A percentile compares a stretch with the other conserved stretches of the same genome.
Evolutionary conservation across 1,140 invertebrate genomes (phyloP).

Genomic region (Meteorus sp.): DNA sequence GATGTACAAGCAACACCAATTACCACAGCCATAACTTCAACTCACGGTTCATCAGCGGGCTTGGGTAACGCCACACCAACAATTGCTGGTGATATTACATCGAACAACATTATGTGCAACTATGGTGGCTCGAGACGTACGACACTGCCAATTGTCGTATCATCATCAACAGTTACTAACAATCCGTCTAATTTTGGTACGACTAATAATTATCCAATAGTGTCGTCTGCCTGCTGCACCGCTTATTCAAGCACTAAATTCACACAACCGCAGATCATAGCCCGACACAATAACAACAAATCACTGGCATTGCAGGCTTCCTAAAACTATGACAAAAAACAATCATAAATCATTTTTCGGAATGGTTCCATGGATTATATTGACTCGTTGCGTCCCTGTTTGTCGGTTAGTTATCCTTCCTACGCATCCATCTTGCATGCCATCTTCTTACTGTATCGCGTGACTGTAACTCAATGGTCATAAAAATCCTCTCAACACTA

Average conservation of each 20-base stretch:
- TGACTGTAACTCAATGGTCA: too few relatives aligned
- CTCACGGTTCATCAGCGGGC: not conserved
- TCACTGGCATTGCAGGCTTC: slow-evolving; percentile 16
- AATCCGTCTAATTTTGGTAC: slow-evolving; percentile 19
- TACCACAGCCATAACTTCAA: not conserved
- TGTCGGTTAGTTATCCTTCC: too few relatives aligned
- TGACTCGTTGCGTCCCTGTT: too few relatives aligned
- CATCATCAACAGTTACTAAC: slow-evolving; percentile 29
- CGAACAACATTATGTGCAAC: slow-evolving; percentile 1
- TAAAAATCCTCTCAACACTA: too few relatives aligned
- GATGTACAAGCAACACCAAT: not conserved
- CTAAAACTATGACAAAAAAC: too few relatives aligned
- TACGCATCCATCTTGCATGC: too few relatives aligned
- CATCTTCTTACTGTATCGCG: too few relatives aligned
- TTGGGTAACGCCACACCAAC: slow-evolving; percentile 21
- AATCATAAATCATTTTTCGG: not conserved
- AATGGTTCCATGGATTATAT: too few relatives aligned
- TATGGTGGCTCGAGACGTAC: slow-evolving; percentile 35
- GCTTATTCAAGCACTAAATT: slow-evolving; percentile 24
- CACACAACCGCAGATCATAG: slow-evolving; percentile 22
- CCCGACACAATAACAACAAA: slow-evolving; percentile 24
- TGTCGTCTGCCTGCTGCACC: slow-evolving; percentile 20
- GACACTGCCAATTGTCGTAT: slow-evolving; percentile 44
- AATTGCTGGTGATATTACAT: slow-evolving; percentile 7
- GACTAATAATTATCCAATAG: slow-evolving; percentile 10